Evolutionary conservation across 2,888 invertebrate genomes (phyloP).

Genomic region (Diaperis boleti): DNA sequence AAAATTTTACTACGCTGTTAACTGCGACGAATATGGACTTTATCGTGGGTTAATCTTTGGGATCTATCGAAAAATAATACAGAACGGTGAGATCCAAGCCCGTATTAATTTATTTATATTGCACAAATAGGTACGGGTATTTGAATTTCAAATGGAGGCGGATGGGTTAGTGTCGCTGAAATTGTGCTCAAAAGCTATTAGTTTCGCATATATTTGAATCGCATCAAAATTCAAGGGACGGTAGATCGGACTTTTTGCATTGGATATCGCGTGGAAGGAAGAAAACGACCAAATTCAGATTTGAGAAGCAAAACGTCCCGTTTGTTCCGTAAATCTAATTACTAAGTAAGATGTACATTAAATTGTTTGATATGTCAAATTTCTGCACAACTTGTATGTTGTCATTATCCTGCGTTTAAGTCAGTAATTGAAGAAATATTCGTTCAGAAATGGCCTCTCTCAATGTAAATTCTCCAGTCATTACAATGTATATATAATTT

Average conservation of each 20-base stretch:
- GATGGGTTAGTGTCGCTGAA: background rate
- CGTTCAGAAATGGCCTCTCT: no score
- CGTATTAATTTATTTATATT: constrained; percentile 24
- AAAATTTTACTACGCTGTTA: background rate
- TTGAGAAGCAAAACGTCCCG: no score
- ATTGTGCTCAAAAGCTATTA: no score
- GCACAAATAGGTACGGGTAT: constrained; percentile 25
- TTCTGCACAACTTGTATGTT: no score
- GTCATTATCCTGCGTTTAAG: no score
- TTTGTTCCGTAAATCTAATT: no score
- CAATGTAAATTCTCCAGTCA: background rate
- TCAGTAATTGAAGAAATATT: no score
- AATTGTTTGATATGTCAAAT: no score
- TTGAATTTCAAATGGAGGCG: constrained; percentile 18
- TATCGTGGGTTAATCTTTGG: constrained; percentile 12
- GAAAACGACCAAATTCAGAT: no score
- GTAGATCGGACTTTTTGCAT: no score
- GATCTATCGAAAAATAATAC: constrained; percentile 7
- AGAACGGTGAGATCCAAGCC: constrained; percentile 6
- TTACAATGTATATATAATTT: constrained; percentile 1
- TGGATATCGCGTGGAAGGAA: no score
- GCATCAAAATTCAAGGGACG: constrained; percentile 3
- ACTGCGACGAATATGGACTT: background rate
- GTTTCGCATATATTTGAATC: constrained; percentile 18
- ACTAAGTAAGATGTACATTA: no score